Percentiles rank a stretch among this genome's conserved stretches.
phyloP scores from a whole-genome alignment of 2,888 invertebrate species.

The Andrena minutula region DNA sequence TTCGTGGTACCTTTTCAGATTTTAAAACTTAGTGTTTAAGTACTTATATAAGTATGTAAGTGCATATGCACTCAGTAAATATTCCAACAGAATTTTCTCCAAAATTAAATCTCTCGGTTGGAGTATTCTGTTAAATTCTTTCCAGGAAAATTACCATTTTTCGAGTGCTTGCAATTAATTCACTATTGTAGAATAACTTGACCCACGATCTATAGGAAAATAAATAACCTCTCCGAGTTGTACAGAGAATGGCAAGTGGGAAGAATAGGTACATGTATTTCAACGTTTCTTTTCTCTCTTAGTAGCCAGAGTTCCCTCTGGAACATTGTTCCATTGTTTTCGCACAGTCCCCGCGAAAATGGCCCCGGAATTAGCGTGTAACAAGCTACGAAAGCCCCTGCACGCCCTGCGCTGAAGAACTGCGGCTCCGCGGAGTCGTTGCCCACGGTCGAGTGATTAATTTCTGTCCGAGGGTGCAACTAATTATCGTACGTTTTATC shows the following conservation, averaged over 20 bases:
- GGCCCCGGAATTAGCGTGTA: constrained; percentile 53
- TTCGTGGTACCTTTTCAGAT: too few relatives aligned
- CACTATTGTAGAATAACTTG: not conserved
- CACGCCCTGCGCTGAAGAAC: constrained; percentile 48
- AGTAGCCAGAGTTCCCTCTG: not conserved
- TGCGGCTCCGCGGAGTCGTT: constrained; percentile 58
- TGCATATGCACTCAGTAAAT: too few relatives aligned
- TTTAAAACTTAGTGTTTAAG: too few relatives aligned
- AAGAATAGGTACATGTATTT: constrained; percentile 4
- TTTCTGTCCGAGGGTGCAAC: constrained; percentile 64
- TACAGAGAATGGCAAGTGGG: not conserved
- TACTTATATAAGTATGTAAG: too few relatives aligned
- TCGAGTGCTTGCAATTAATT: too few relatives aligned
- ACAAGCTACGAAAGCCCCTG: constrained; percentile 49
- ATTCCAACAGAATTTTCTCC: too few relatives aligned
- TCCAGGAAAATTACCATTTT: too few relatives aligned
- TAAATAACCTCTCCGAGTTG: not conserved
- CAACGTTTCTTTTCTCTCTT: not conserved
- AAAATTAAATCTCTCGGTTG: too few relatives aligned
- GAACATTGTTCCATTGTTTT: constrained; percentile 33
- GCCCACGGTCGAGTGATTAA: constrained; percentile 66
- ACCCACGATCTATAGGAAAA: not conserved
- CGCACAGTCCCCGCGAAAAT: constrained; percentile 45
- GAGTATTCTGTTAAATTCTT: too few relatives aligned
- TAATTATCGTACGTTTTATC: constrained; percentile 69